A percentile compares a stretch with the other conserved stretches of the same genome.
Evolutionary conservation across 2,888 invertebrate genomes (phyloP).

Genomic region (Gymnoscelis rufifasciata): DNA sequence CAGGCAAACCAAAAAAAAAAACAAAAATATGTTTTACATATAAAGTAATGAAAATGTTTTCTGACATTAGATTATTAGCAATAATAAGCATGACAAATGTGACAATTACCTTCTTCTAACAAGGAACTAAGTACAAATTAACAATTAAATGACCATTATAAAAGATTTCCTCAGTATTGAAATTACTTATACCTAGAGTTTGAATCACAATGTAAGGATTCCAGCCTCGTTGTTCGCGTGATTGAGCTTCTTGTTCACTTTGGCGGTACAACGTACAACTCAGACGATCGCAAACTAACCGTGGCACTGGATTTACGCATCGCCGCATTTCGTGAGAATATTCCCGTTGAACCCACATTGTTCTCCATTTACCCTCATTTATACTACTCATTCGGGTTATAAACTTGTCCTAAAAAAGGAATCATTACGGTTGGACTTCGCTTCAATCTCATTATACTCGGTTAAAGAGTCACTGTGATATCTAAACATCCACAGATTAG

Average conservation of each 20-base stretch:
- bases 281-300: constrained; percentile 59
- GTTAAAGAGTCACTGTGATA: neutral
- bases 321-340: constrained; percentile 69
- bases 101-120: neutral
- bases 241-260: constrained; percentile 44
- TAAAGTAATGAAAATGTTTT: no score
- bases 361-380: constrained; percentile 58
- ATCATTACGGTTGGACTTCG: constrained; percentile 12
- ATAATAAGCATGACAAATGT: no score
- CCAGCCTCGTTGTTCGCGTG: constrained; percentile 43
- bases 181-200: constrained; percentile 10
- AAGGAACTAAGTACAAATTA: constrained; percentile 7
- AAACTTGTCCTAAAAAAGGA: constrained; percentile 23
- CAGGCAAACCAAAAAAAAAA: no score
- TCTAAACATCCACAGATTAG: no score
- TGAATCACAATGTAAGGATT: constrained; percentile 27
- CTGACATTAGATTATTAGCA: no score
- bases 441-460: constrained; percentile 1
- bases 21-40: no score
- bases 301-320: constrained; percentile 63
- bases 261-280: constrained; percentile 33
- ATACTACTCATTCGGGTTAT: constrained; percentile 38
- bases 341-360: constrained; percentile 57
- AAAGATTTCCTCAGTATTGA: constrained; percentile 3
- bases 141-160: constrained; percentile 4